phyloP scores from a whole-genome alignment of 92 coral and sea anemone genomes.

The Parazoanthus swiftii region DNA sequence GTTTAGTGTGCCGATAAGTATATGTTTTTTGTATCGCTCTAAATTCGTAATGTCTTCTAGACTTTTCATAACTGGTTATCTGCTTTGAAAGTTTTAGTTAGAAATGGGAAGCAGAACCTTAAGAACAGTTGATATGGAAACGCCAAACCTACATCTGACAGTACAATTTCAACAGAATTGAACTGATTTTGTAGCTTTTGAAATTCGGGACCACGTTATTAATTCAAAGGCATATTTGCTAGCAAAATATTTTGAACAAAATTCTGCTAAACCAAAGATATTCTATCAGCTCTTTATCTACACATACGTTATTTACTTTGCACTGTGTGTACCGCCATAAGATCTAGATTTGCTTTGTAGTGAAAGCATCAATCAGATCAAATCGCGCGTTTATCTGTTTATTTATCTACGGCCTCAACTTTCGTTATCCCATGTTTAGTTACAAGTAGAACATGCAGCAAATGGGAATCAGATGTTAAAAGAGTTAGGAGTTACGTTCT shows the following conservation, averaged over 20 bases:
- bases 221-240: not conserved
- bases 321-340: not conserved
- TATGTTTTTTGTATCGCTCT: not conserved
- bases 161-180: too few relatives aligned
- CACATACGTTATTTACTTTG: not conserved
- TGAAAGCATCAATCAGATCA: not conserved
- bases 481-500: not conserved
- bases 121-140: not conserved
- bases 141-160: not conserved
- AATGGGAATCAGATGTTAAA: not conserved
- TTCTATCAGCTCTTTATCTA: not conserved
- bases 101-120: not conserved
- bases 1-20: not conserved
- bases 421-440: not conserved
- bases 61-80: too few relatives aligned
- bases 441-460: not conserved
- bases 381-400: not conserved
- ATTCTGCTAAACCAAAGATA: not conserved
- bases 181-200: not conserved
- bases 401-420: constrained; percentile 8
- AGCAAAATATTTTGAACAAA: not conserved
- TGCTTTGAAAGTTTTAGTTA: not conserved
- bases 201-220: not conserved
- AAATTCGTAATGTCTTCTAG: not conserved
- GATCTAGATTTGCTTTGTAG: not conserved